Percentiles rank a stretch among this genome's conserved stretches.
Conservation (phyloP, 1,140 invertebrate genomes). For the Bombus ignitus region DNA sequence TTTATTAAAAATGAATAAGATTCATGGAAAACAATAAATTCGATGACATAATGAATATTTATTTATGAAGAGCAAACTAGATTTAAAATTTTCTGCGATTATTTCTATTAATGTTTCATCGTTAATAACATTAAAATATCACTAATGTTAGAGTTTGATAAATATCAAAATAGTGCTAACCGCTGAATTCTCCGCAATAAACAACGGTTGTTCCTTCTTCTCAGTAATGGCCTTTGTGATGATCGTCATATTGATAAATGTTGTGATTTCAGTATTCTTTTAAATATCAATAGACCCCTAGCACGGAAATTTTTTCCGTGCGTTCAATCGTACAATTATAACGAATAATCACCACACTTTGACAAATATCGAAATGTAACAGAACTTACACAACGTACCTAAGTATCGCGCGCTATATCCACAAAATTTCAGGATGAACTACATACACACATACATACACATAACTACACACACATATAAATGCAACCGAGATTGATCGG, state of each 20-base stretch:
- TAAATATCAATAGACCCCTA: neutral
- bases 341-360: neutral
- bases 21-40: neutral
- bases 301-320: neutral
- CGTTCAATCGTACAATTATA: neutral
- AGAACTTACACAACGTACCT: neutral
- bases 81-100: neutral
- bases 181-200: constrained; percentile 78
- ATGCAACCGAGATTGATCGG: constrained; percentile 64
- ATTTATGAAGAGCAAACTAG: neutral
- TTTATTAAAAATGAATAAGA: neutral
- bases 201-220: constrained; percentile 86
- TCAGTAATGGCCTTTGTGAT: constrained; percentile 86
- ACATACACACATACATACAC: constrained; percentile 37
- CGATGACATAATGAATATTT: neutral
- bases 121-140: neutral
- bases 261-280: neutral
- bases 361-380: neutral
- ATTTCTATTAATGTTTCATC: neutral
- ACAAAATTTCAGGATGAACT: constrained; percentile 38
- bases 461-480: neutral
- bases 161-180: constrained; percentile 67
- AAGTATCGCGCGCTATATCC: neutral
- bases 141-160: neutral
- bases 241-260: constrained; percentile 84